phyloP scores from a whole-genome alignment of 1,140 invertebrate species.

The Philotrypesis tridentata region DNA sequence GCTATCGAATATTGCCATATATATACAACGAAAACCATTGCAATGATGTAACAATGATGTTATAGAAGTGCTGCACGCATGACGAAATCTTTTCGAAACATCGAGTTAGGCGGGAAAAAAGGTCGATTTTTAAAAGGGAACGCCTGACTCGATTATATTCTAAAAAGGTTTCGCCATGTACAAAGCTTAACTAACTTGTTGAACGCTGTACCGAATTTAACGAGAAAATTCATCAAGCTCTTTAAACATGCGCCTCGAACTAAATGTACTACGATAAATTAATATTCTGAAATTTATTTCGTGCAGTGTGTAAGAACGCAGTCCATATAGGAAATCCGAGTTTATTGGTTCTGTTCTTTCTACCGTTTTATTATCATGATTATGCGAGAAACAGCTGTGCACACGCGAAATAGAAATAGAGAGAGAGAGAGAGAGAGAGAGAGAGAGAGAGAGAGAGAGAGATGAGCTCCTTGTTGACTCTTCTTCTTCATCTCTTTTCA shows the following conservation, averaged over 20 bases:
- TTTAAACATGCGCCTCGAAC: neutral
- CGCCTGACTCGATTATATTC: too few relatives aligned
- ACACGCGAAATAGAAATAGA: slow-evolving; percentile 15
- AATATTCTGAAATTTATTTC: slow-evolving; percentile 46
- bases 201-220: slow-evolving; percentile 14
- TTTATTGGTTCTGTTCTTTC: slow-evolving; percentile 33
- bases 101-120: too few relatives aligned
- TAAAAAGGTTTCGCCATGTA: slow-evolving; percentile 12
- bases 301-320: slow-evolving; percentile 36
- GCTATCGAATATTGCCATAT: too few relatives aligned
- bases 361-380: slow-evolving; percentile 20
- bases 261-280: neutral
- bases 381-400: slow-evolving; percentile 42
- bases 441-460: neutral
- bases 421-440: too few relatives aligned
- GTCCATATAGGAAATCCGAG: neutral
- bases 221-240: slow-evolving; percentile 40
- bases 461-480: slow-evolving; percentile 16
- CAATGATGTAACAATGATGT: too few relatives aligned
- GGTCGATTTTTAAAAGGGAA: too few relatives aligned
- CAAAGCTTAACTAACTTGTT: neutral
- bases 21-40: too few relatives aligned
- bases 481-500: slow-evolving; percentile 15
- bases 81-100: too few relatives aligned
- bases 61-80: too few relatives aligned